phyloP scores from a whole-genome alignment of 2,888 invertebrate genomes.

The Mayetiola destructor region DNA sequence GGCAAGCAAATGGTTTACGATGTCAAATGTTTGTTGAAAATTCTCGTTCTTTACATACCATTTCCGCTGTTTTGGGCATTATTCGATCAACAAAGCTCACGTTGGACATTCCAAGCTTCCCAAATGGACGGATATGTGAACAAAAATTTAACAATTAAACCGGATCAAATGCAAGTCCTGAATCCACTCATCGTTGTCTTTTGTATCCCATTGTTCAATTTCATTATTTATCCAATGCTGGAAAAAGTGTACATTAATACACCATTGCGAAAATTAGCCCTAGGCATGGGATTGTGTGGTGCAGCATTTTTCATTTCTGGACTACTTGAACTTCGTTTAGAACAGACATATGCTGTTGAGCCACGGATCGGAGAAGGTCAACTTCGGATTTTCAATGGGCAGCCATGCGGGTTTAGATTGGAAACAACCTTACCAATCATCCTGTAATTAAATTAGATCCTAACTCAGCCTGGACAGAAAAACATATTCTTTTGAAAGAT shows the following conservation, averaged over 20 bases:
- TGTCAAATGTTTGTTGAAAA: slow-evolving; percentile 57
- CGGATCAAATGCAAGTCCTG: slow-evolving; percentile 93
- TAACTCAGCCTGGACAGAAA: not conserved
- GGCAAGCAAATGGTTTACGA: slow-evolving; percentile 58
- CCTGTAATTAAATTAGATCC: slow-evolving; percentile 27
- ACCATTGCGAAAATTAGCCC: slow-evolving; percentile 35
- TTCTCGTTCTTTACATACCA: slow-evolving; percentile 73
- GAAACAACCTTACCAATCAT: slow-evolving; percentile 15
- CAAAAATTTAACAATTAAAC: slow-evolving; percentile 49
- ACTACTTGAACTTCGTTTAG: slow-evolving; percentile 56
- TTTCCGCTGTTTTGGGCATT: slow-evolving; percentile 95
- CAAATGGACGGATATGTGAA: slow-evolving; percentile 67
- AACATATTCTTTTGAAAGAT: not conserved
- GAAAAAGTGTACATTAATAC: slow-evolving; percentile 25
- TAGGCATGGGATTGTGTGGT: slow-evolving; percentile 72
- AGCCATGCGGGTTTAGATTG: slow-evolving; percentile 33
- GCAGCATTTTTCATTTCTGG: slow-evolving; percentile 73
- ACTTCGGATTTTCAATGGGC: slow-evolving; percentile 54
- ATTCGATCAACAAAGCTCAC: slow-evolving; percentile 88
- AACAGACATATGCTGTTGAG: slow-evolving; percentile 48
- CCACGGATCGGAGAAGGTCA: slow-evolving; percentile 47
- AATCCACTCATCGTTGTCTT: slow-evolving; percentile 74
- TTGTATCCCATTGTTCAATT: slow-evolving; percentile 75
- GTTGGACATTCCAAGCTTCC: slow-evolving; percentile 89
- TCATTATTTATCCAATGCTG: slow-evolving; percentile 34